These are phyloP conservation scores for Borostomias antarcticus DNA, from an alignment of 2,797 vertebrate species.

Conservation along the genomic window DNA sequence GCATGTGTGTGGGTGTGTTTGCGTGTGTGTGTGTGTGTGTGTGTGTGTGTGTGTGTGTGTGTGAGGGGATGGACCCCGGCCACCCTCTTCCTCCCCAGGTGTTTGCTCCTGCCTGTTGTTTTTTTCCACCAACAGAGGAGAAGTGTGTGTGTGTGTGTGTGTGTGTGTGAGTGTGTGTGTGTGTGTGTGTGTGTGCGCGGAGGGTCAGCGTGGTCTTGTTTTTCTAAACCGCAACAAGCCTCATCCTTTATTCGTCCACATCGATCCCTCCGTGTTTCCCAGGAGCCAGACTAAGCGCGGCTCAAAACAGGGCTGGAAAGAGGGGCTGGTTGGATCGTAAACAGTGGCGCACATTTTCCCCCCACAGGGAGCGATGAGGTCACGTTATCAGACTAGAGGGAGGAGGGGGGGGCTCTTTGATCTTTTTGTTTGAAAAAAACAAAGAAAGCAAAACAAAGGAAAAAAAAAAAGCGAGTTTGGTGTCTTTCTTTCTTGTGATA, in stretches of 20 bases:
- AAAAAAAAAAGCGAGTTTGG: slow-evolving; percentile 39
- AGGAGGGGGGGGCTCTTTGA: slow-evolving; percentile 64
- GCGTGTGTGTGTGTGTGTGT: neutral
- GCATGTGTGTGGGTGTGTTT: too few species aligned
- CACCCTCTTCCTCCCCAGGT: slow-evolving; percentile 26
- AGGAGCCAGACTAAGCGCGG: slow-evolving; percentile 29
- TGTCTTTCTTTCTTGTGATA: slow-evolving; percentile 82
- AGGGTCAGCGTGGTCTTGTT: slow-evolving; percentile 56
- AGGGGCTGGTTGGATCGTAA: slow-evolving; percentile 16
- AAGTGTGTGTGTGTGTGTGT: neutral
- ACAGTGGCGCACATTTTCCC: slow-evolving; percentile 55
- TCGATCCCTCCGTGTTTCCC: slow-evolving; percentile 36
- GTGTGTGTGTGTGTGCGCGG: slow-evolving; percentile 10
- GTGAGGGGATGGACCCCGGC: neutral
- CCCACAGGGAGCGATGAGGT: slow-evolving; percentile 47
- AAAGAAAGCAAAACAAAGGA: too few species aligned
- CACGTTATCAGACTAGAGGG: slow-evolving; percentile 35
- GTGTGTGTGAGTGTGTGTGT: slow-evolving; percentile 20
- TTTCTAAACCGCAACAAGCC: slow-evolving; percentile 61
- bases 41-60: neutral
- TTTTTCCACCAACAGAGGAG: slow-evolving; percentile 43
- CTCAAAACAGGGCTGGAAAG: slow-evolving; percentile 39
- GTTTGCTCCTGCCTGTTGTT: slow-evolving; percentile 46
- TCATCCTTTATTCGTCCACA: slow-evolving; percentile 48
- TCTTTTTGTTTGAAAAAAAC: too few species aligned